Evolutionary conservation across 2,113 vertebrate species (phyloP), one percentile per base, ranked within the genome.

Genomic region (Lagenorhynchus albirostris): DNA sequence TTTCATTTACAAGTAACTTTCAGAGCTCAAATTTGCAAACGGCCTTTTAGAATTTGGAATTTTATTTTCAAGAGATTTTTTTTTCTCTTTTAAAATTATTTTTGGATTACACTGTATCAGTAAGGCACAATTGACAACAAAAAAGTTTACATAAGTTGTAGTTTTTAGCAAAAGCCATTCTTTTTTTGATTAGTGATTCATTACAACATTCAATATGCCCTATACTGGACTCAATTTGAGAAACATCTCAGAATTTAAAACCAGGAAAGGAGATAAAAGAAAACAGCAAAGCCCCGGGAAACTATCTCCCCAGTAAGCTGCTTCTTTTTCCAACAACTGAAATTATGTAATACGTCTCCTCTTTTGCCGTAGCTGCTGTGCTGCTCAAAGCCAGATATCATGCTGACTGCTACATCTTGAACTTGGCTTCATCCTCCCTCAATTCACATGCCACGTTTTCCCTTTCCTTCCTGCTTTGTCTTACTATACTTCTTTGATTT

Each of bases 241-340:
- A 89, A 94, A 76, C 26, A 68, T 41, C 53, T 89, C 87, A 89
- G 85, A 74, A 96, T 73, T 81, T n/a, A 65, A 50, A 55, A 86
- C 31, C 8, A 6, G 26, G 13, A 93, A 93, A 68, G 23, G 38
- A 26, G 76, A 60, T 63, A n/a, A 92, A 50, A 86, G 29, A 74
- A 67, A 94, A 74, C 4, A 83, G 12, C 47, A 81, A 85, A 81
- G 70, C 4, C 11, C 21, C 44, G 29, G 17, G 55, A 84, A 95
- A 89, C 26, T 18, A 21, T n/a, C 47, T 84, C 21, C 36, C 41
- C 23, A 58, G 23, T 21, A 67, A 18, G 29, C 38, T 41, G 36
- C 8, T 82, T 77, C 71, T 90, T 81, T 89, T 41, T 15, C 76
- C 50, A 25, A 55, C 76, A 55, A 79, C 33, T 79, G 33, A n/a